These are phyloP conservation scores for Vidua macroura DNA, from an alignment of 2,113 vertebrate species.

Conservation along the genomic window DNA sequence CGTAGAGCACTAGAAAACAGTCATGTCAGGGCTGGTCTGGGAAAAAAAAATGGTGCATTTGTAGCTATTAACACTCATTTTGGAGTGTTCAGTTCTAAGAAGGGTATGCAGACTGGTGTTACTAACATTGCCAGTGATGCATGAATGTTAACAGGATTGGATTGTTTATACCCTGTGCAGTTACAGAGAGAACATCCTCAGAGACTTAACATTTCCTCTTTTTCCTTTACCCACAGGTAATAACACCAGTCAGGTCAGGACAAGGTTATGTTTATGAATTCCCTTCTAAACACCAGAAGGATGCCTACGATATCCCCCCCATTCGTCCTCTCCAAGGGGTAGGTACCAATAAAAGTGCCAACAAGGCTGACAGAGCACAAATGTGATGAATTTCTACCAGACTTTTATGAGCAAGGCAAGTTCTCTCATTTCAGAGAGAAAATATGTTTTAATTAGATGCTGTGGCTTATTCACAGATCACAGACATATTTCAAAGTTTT, in stretches of 20 bases:
- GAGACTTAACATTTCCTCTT: neutral
- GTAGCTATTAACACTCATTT: neutral
- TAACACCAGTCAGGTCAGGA: conserved; percentile 87
- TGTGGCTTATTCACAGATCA: neutral
- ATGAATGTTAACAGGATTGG: neutral
- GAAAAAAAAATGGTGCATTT: neutral
- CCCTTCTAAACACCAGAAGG: conserved; percentile 81
- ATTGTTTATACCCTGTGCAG: neutral
- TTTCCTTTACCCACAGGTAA: conserved; percentile 79
- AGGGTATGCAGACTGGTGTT: neutral
- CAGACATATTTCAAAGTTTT: conserved; percentile 30
- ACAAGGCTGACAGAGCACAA: neutral
- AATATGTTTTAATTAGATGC: conserved; percentile 16
- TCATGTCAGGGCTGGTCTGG: neutral
- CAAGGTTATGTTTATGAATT: conserved; percentile 87
- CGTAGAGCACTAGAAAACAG: neutral
- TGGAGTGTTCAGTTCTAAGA: neutral
- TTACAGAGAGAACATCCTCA: neutral
- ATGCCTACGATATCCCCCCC: conserved; percentile 89
- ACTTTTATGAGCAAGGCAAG: neutral
- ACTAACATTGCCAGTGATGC: neutral
- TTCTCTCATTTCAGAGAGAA: conserved; percentile 42
- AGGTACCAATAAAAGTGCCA: conserved; percentile 54
- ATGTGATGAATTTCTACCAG: conserved; percentile 20
- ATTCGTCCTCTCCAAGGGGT: conserved; percentile 85